Percentiles rank a stretch among this genome's conserved stretches.
Conservation (phyloP, 2,888 invertebrate species). For the Cheilosia soror region DNA sequence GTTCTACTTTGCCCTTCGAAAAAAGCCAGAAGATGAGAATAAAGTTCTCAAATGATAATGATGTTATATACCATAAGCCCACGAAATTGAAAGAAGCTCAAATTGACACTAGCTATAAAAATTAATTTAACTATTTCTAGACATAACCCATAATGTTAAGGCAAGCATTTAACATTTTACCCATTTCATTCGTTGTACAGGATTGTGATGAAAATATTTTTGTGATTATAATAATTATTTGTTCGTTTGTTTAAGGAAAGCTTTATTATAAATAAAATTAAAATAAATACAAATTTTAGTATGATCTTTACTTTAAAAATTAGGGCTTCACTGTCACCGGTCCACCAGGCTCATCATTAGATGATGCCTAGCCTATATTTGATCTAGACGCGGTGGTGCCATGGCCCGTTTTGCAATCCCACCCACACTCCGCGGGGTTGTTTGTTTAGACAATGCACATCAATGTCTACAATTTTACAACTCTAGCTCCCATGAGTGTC, state of each 20-base stretch:
- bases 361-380: too few species aligned
- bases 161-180: constrained; percentile 35
- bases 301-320: too few species aligned
- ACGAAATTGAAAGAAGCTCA: constrained; percentile 10
- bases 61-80: not conserved
- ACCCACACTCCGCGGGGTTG: too few species aligned
- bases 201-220: constrained; percentile 65
- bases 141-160: constrained; percentile 15
- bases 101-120: constrained; percentile 14
- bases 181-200: constrained; percentile 59
- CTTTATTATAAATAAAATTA: constrained; percentile 73
- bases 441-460: too few species aligned
- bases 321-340: too few species aligned
- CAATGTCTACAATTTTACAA: too few species aligned
- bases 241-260: constrained; percentile 38
- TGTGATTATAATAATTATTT: constrained; percentile 68
- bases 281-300: not conserved
- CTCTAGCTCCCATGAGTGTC: too few species aligned
- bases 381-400: too few species aligned
- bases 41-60: constrained; percentile 58
- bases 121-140: constrained; percentile 23
- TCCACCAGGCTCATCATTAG: too few species aligned
- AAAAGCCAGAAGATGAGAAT: constrained; percentile 77
- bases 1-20: constrained; percentile 79
- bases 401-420: too few species aligned